A percentile compares a stretch with the other conserved stretches of the same genome.
These are phyloP conservation scores for Uria aalge DNA, from an alignment of 2,113 vertebrate genomes.

Conservation along the genomic window DNA sequence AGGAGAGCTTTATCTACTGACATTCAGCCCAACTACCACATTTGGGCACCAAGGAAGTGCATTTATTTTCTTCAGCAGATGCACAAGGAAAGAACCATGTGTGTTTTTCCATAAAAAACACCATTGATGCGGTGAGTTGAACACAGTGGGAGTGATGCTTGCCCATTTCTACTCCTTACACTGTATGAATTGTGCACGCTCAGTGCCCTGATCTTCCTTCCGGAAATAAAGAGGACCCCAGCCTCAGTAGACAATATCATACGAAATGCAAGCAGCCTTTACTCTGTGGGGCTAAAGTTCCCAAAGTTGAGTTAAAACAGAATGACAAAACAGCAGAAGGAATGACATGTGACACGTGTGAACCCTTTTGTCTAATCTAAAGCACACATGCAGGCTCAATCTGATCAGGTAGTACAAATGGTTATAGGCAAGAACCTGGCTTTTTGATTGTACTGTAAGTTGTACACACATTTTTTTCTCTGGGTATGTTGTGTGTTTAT, in stretches of 20 bases:
- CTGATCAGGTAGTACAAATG: not conserved
- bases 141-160: not conserved
- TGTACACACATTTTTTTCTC: not conserved
- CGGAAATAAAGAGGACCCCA: not conserved
- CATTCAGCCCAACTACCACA: not conserved
- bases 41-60: not conserved
- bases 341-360: fast-evolving
- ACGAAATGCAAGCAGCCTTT: not conserved
- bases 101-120: not conserved
- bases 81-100: not conserved
- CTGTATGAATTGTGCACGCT: not conserved
- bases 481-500: not conserved
- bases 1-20: not conserved
- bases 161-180: not conserved
- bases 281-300: not conserved
- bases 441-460: not conserved
- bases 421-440: not conserved
- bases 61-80: not conserved
- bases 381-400: fast-evolving
- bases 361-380: not conserved
- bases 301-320: not conserved
- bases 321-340: not conserved
- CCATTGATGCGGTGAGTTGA: not conserved
- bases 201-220: not conserved
- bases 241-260: not conserved